Evolutionary conservation across 2,113 vertebrate species (phyloP), one percentile per base, ranked within the genome.

Genomic region (Tinamus guttatus): DNA sequence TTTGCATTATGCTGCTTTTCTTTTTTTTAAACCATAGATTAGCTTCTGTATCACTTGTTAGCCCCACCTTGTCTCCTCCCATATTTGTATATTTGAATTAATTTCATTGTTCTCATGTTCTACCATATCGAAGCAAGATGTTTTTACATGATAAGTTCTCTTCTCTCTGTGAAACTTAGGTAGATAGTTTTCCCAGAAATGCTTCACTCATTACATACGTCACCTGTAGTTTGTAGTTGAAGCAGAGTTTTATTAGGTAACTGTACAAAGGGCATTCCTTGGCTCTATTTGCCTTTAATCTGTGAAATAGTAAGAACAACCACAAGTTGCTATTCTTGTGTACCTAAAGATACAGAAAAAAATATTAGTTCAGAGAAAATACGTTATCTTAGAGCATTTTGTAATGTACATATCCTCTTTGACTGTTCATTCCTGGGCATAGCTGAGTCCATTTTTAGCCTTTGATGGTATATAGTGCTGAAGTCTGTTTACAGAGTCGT

Each of bases 71-170:
- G 30, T 73, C 85, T 90, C 87, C 93, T 94, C 92, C 93, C 69
- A 85, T 95, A 94, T 96, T 95, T 95, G 71, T 95, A 67, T 95
- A 71, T 86, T 93, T 75, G 62, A 85, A 82, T 69, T 91, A 82
- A 85, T 95, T 74, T 93, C 76, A 82, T 93, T 88, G 65, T 93
- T 70, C 76, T 91, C 28, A 11, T 68, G 67, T 85, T 95, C 94
- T 47, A 75, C 47, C 69, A 36, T 97, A 95, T 95, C 93, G 86
- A 91, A 93, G 68, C 28, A 78, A 95, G 93, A 88, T 68, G 30
- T 93, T 95, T 97, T 96, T 62, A 85, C 34, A 21, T 13, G 93
- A 96, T 95, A 95, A 96, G 73, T 85, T 93, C 43, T 81, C 89
- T 93, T 94, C 90, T 93, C 11, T 88, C 51, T 64, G 1, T 40